Evolutionary conservation across 2,888 invertebrate genomes (phyloP).

Genomic region (Drosophila yooni): DNA sequence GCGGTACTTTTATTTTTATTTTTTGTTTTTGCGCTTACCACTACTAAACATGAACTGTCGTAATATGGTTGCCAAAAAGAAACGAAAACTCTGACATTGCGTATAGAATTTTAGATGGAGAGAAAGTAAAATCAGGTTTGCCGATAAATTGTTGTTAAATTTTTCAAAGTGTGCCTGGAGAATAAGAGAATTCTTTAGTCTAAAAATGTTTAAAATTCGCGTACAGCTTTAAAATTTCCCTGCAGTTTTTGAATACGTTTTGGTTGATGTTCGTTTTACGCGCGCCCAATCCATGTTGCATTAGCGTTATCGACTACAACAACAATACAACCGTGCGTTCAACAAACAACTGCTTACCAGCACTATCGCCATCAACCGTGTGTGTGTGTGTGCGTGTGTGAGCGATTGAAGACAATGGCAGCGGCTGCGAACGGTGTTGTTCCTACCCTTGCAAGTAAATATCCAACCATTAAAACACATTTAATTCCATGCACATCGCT

Average conservation of each 20-base stretch:
- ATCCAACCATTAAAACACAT: conserved; percentile 34
- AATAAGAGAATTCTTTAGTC: conserved; percentile 55
- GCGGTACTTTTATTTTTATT: conserved; percentile 57
- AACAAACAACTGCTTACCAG: conserved; percentile 63
- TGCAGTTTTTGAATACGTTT: conserved; percentile 75
- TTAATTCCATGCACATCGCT: conserved; percentile 4
- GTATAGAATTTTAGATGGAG: conserved; percentile 49
- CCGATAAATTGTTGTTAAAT: not conserved
- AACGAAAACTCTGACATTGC: conserved; percentile 40
- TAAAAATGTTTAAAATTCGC: conserved; percentile 75
- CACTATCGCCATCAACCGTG: conserved; percentile 57
- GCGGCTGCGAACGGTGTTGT: conserved; percentile 85
- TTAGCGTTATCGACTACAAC: conserved; percentile 62
- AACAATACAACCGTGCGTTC: conserved; percentile 64
- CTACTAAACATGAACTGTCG: conserved; percentile 54
- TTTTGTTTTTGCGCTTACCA: conserved; percentile 43
- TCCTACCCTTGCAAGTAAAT: conserved; percentile 85
- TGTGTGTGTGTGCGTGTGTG: conserved; percentile 58
- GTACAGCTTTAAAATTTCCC: conserved; percentile 73
- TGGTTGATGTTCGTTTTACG: conserved; percentile 65
- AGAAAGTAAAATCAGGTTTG: conserved; percentile 45
- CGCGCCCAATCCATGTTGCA: conserved; percentile 70
- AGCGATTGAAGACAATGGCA: conserved; percentile 85
- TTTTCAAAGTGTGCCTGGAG: conserved; percentile 30
- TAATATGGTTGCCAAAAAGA: conserved; percentile 74